phyloP scores from a whole-genome alignment of 2,797 vertebrate genomes.

The Nyctalus aviator region DNA sequence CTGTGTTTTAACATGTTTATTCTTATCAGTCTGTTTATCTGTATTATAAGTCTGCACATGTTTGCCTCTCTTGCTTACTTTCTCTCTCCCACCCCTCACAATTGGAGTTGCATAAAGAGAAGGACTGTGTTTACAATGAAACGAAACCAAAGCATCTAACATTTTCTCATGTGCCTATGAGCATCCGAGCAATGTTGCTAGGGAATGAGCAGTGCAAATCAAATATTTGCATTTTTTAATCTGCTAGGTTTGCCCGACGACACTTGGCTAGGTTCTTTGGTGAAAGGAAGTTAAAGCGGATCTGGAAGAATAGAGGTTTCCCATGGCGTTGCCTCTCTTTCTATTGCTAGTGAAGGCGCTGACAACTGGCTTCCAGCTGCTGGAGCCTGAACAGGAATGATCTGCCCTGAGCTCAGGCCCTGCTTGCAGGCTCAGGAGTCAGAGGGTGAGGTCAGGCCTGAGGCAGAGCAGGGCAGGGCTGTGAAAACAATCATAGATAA shows the following conservation, averaged over 20 bases:
- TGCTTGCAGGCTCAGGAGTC: neutral
- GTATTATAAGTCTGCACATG: neutral
- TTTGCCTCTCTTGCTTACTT: neutral
- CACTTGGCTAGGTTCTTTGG: neutral
- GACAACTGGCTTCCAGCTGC: constrained; percentile 43
- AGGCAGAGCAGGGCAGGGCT: neutral
- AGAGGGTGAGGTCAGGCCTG: constrained; percentile 25
- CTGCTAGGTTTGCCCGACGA: neutral
- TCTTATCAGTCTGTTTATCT: neutral
- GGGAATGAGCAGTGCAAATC: neutral
- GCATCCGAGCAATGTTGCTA: neutral
- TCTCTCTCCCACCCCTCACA: neutral
- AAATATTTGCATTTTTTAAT: neutral
- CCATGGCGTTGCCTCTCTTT: neutral
- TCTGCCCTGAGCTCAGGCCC: constrained; percentile 30
- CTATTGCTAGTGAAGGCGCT: neutral
- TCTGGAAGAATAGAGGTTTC: neutral
- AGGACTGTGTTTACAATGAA: constrained; percentile 4
- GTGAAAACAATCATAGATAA: constrained; percentile 33
- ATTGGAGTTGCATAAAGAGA: neutral
- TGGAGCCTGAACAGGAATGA: constrained; percentile 59
- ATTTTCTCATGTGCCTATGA: neutral
- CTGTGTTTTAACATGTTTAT: neutral
- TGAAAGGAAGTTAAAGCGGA: neutral
- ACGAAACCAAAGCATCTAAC: neutral